Evolutionary conservation across 2,888 invertebrate genomes (phyloP), one percentile per base, ranked within the genome.

Genomic region (Eustalomyia histrio): DNA sequence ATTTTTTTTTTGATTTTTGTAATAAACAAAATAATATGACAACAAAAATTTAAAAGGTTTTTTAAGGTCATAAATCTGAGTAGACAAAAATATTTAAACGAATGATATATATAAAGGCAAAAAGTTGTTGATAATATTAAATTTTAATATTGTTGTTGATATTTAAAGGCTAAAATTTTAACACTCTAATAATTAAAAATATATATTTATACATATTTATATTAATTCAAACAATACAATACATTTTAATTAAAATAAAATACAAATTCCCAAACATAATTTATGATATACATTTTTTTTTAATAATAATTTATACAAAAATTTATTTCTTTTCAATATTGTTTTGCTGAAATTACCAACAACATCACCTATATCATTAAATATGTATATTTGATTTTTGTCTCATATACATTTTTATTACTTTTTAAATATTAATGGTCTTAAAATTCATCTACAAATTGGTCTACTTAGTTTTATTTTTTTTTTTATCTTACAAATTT

Each of bases 221-320:
- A n/a, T 29, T 29, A 6, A 29, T 29, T 29, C 29, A 29, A 29
- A 29, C 7, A 4, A 29, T 6, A 29, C 4, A 29, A 29, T 6
- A 29, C 29, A 1, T 47, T 39, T 39, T 14, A 18, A 14, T 43
- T 55, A 43, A 57, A 57, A 58, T 64, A 16, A 73, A 57, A 58
- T 73, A 57, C 64, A 64, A 63, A 73, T 64, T 65, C 65, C 64
- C 58, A 65, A 63, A 43, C 64, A 57, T 47, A 73, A 57, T 64
- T 73, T 73, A 73, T 73, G 73, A 65, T 65, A 73, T 65, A n/a
- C 73, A 64, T 73, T 64, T 64, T 55, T n/a, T 72, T 61, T 14
- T 39, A 6, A 6, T 24, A 29, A 63, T 8, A 12, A 17, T 21
- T n/a, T 12, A 43, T 24, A 63, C 7, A n/a, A 58, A 58, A 17